These are phyloP conservation scores for Caenorhabditis uteleia DNA, from an alignment of 2,888 invertebrate species.

Conservation along the genomic window DNA sequence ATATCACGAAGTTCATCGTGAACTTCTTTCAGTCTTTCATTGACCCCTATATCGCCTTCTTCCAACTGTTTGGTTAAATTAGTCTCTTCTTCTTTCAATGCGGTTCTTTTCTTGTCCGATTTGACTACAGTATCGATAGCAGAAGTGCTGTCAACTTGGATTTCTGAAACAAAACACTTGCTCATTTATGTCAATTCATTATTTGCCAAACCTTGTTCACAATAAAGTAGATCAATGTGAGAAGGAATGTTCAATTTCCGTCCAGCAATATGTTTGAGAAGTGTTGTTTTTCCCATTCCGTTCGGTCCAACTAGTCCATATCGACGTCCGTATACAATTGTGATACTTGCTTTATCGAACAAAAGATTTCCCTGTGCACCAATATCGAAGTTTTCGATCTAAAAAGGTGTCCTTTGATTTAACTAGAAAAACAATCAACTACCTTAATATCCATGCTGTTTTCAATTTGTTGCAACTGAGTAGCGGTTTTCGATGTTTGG, in stretches of 20 bases:
- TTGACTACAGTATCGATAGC: slow-evolving; percentile 92
- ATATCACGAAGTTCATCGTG: slow-evolving; percentile 94
- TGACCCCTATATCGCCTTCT: slow-evolving; percentile 77
- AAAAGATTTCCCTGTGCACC: slow-evolving; percentile 95
- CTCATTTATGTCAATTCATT: not conserved
- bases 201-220: slow-evolving; percentile 79
- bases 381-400: slow-evolving; percentile 91
- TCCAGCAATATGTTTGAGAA: slow-evolving; percentile 88
- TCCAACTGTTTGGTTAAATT: slow-evolving; percentile 79
- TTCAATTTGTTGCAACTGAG: slow-evolving; percentile 79
- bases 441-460: slow-evolving; percentile 97
- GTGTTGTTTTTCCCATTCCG: slow-evolving; percentile 97
- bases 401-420: slow-evolving; percentile 2
- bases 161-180: slow-evolving; percentile 80
- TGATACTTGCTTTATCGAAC: slow-evolving; percentile 90
- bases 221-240: slow-evolving; percentile 91
- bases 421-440: not conserved
- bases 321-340: slow-evolving; percentile 89
- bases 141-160: slow-evolving; percentile 92
- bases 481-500: slow-evolving; percentile 75
- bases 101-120: slow-evolving; percentile 87
- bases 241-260: slow-evolving; percentile 91
- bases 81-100: slow-evolving; percentile 83
- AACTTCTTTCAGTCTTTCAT: slow-evolving; percentile 81
- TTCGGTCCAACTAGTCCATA: slow-evolving; percentile 99